A percentile compares a stretch with the other conserved stretches of the same genome.
Conservation (phyloP, 2,888 invertebrate species). For the Cheilosia soror region DNA sequence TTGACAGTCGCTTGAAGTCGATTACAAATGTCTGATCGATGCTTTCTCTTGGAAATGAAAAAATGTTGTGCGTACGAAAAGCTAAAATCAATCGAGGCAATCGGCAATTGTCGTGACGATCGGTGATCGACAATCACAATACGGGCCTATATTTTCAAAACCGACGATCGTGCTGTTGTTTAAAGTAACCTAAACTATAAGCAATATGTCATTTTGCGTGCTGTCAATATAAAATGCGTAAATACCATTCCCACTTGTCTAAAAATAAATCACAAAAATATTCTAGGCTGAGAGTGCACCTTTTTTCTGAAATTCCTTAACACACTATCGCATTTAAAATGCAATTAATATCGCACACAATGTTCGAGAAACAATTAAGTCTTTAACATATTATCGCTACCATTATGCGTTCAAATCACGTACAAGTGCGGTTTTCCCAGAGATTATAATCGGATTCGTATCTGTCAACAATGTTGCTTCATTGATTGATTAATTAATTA, state of each 20-base stretch:
- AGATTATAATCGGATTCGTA: slow-evolving; percentile 43
- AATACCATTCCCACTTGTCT: slow-evolving; percentile 6
- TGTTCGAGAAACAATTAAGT: slow-evolving; percentile 48
- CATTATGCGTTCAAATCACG: slow-evolving; percentile 52
- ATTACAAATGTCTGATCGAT: no score
- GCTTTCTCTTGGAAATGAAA: no score
- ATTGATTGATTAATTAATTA: slow-evolving; percentile 55
- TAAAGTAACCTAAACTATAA: no score
- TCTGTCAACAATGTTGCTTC: slow-evolving; percentile 44
- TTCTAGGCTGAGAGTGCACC: slow-evolving; percentile 17
- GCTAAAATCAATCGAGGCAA: no score
- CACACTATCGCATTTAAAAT: slow-evolving; percentile 26
- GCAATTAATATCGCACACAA: slow-evolving; percentile 32
- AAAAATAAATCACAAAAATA: slow-evolving; percentile 9
- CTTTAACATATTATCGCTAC: slow-evolving; percentile 16
- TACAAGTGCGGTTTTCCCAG: slow-evolving; percentile 71
- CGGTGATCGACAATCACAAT: no score
- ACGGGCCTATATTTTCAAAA: no score
- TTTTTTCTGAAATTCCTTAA: neutral
- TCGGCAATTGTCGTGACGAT: no score
- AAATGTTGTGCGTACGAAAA: no score
- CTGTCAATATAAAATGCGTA: no score
- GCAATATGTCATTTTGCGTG: no score
- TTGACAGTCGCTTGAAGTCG: no score
- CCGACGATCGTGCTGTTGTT: no score